Evolutionary conservation across 2,797 vertebrate species (phyloP), one percentile per base, ranked within the genome.

Genomic region (Cichlasoma orientale): DNA sequence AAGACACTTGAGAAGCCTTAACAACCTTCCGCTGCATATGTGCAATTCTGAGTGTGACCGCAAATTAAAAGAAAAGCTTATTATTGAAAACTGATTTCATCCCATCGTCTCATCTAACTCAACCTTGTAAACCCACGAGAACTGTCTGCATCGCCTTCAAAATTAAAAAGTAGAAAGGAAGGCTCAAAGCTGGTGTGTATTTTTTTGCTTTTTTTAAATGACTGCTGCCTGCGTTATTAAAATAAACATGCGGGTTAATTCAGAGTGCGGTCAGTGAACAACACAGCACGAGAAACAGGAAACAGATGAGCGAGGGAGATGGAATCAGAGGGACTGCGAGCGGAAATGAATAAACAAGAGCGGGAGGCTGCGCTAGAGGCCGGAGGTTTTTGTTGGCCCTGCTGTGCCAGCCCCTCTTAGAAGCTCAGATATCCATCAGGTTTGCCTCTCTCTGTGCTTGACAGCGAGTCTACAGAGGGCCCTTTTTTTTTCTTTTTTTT

Each of bases 401-500:
- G n/a, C 79, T 44, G 68, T 86, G 86, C 79, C 82, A 82, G 83
- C 53, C 72, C 83, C 88, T 79, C 74, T 44, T 56, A 83, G 82
- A 68, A 63, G 82, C 88, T 86, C 86, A 82, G 89, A 91, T 91
- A 91, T 91, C 90, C 89, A 91, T 94, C 91, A 91, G 84, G 72
- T 78, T 79, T 57, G 86, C 74, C 78, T 73, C 89, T 81, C 86
- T 82, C 80, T 55, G 84, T 58, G 89, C 74, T 56, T 90, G 90
- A 92, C 89, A 91, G 87, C 31, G 57, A 83, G 72, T 89, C 87
- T 75, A 91, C 83, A 90, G 91, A 90, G 92, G 80, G 80, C 70
- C 78, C 83, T 74, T 86, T 90, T 36, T 10, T 36, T 31, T 31
- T 31, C 7, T 27, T 27, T 33, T 33, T 33, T 33, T 33, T 7